Evolutionary conservation across 2,113 vertebrate species (phyloP), one percentile per base, ranked within the genome.

Genomic region (Sylvia atricapilla): DNA sequence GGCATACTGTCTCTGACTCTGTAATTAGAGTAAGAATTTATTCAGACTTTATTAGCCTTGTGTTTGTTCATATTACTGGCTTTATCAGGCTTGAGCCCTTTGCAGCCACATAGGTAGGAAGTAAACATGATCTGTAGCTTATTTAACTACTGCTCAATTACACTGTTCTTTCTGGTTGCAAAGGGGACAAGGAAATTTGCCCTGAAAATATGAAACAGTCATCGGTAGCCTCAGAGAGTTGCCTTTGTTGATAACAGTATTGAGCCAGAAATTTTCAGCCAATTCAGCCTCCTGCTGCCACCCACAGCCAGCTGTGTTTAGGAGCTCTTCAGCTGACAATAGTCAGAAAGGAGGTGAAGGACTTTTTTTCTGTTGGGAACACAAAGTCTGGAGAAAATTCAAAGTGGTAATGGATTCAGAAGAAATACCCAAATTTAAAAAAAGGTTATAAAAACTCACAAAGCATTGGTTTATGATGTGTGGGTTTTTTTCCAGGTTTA

Each of bases 201-300:
- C 37, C 47, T 43, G 31, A 44, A 84, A 94, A 60, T n/a, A 17
- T 27, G 58, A 79, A 82, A 72, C 14, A 49, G 17, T 17, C 19
- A 73, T 14, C 2, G 9, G n/a, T 59, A 93, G 23, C 33, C 46
- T 66, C 81, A 69, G 69, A 92, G 83, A 62, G 37, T 50, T 82
- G 50, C 28, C 10, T 82, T 77, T 87, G n/a, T 41, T 84, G 58
- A 41, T 66, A 85, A 95, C 24, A 9, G 6, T 47, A 60, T 41
- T 82, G 56, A 87, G 64, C 7, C 73, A 72, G 87, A 90, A 73
- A 39, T 74, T 90, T 96, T 85, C 52, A 93, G 82, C 79, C 82
- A 93, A n/a, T 84, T 95, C 84, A 91, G 90, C 87, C 93, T 83
- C 87, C 68, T 97, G 91, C 94, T 95, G 95, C 90, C 95, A 95